phyloP scores from a whole-genome alignment of 2,888 invertebrate genomes.

The Suillia variegata region DNA sequence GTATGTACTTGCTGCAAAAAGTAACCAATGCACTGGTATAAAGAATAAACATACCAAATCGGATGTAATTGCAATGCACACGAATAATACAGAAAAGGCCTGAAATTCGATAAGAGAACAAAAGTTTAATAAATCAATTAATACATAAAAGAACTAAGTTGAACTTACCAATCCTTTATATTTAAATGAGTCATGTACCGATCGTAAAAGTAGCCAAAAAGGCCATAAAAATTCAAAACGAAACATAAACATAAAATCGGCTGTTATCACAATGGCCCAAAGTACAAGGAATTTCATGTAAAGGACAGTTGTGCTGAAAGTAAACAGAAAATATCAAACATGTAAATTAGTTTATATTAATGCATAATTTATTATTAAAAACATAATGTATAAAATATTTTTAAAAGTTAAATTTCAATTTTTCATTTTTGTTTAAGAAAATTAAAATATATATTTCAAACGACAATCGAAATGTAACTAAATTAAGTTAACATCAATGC shows the following conservation, averaged over 20 bases:
- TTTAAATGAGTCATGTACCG: conserved; percentile 96
- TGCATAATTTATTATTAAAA: neutral
- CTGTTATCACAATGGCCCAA: conserved; percentile 93
- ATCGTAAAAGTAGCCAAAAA: conserved; percentile 93
- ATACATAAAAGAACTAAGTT: neutral
- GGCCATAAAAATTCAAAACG: conserved; percentile 99
- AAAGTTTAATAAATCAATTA: neutral
- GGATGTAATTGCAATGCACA: conserved; percentile 95
- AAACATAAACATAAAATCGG: conserved; percentile 96
- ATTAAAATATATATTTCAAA: too few species aligned
- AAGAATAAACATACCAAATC: conserved; percentile 99
- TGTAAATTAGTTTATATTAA: neutral
- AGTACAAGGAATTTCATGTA: conserved; percentile 94
- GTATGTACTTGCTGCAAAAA: conserved; percentile 97
- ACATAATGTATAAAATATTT: too few species aligned
- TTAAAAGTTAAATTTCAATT: too few species aligned
- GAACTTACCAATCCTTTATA: conserved; percentile 92
- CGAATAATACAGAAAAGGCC: conserved; percentile 98
- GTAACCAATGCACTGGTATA: conserved; percentile 97
- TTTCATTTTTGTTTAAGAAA: too few species aligned
- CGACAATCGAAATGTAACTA: too few species aligned
- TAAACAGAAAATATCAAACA: neutral
- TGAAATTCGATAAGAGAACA: conserved; percentile 62
- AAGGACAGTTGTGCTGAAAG: conserved; percentile 82
- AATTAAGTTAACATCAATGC: too few species aligned